A percentile compares a stretch with the other conserved stretches of the same genome.
phyloP scores from a whole-genome alignment of 2,888 invertebrate species.

The Campopleginae sp. region DNA sequence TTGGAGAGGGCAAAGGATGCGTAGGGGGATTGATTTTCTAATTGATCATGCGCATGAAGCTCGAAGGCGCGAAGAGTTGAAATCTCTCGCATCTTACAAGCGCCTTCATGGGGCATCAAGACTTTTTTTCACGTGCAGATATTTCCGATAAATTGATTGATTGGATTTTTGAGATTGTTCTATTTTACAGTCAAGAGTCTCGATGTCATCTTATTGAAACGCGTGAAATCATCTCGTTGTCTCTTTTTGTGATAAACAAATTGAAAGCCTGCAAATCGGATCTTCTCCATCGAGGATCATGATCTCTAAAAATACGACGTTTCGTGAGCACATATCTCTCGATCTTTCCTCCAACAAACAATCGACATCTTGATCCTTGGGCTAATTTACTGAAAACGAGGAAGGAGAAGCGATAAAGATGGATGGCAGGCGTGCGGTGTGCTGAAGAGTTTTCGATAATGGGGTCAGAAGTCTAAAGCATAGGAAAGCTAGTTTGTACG shows the following conservation, averaged over 20 bases:
- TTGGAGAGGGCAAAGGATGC: too few relatives aligned
- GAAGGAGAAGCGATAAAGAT: slow-evolving; percentile 27
- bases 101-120: not conserved
- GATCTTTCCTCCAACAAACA: slow-evolving; percentile 51
- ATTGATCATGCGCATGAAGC: too few relatives aligned
- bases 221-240: not conserved
- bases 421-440: slow-evolving; percentile 11
- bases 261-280: not conserved
- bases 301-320: not conserved
- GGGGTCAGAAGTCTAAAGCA: slow-evolving; percentile 71
- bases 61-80: too few relatives aligned
- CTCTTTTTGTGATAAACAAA: not conserved
- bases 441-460: slow-evolving; percentile 70
- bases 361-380: slow-evolving; percentile 34
- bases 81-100: too few relatives aligned
- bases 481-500: slow-evolving; percentile 73
- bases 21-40: too few relatives aligned
- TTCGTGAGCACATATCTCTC: slow-evolving; percentile 5
- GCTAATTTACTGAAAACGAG: slow-evolving; percentile 39
- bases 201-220: not conserved
- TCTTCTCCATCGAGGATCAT: not conserved
- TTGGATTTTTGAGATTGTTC: not conserved
- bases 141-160: not conserved
- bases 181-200: not conserved
- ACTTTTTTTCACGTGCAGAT: not conserved